Conservation (phyloP, 2,113 vertebrate species). For the Nicator chloris region DNA sequence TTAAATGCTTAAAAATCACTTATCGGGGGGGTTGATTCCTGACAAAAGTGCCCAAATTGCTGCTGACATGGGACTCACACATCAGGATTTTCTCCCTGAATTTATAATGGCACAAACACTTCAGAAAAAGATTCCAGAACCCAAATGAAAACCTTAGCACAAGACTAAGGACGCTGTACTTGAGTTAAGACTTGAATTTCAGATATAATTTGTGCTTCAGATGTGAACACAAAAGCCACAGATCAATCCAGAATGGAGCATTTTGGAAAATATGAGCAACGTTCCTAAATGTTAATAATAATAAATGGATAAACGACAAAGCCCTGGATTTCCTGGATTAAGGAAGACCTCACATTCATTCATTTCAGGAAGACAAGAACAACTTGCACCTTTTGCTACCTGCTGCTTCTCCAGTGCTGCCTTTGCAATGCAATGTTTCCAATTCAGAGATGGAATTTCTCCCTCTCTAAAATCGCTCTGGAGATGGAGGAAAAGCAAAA, state of each 20-base stretch:
- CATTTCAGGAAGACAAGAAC: neutral
- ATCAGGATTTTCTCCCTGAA: neutral
- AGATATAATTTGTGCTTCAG: neutral
- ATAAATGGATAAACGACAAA: neutral
- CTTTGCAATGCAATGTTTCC: neutral
- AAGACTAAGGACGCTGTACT: accelerated
- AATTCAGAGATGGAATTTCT: neutral
- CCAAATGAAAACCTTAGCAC: neutral
- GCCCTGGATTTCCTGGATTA: neutral
- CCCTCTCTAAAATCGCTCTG: neutral
- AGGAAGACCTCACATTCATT: neutral
- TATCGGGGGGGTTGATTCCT: neutral
- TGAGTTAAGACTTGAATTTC: neutral
- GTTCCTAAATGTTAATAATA: neutral
- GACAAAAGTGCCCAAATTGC: neutral
- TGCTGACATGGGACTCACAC: neutral
- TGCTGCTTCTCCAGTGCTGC: neutral
- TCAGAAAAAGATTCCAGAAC: neutral
- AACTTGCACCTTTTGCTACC: neutral
- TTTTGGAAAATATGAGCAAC: neutral
- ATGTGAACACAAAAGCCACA: neutral
- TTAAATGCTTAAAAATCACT: neutral
- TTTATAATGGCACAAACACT: neutral
- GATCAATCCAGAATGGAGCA: neutral
- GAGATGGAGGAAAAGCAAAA: neutral